Base-by-base conservation (phyloP, 1,140 invertebrate genomes). In the Ceratosolen solmsi region DNA sequence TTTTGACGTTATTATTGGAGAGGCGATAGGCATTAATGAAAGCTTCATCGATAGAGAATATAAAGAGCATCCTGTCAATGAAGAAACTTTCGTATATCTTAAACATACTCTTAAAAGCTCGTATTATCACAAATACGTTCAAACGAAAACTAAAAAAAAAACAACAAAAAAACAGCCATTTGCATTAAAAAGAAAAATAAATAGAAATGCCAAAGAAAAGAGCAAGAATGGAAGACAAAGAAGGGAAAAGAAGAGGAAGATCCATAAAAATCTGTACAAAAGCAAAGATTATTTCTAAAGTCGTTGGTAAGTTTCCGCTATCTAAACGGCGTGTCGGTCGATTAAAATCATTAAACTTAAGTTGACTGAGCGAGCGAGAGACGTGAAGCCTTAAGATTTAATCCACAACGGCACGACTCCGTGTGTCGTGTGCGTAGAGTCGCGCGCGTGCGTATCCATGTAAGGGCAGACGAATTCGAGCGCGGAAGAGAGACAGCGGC, bases 341-440 rank as follows among this genome's bases (percentile, higher is more conserved):
- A 81, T 81, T 81, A 81, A 75, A 81, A 81, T 81, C 79, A 75
- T 81, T 81, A 81, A 68, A 49, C 30, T 68, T 49, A 81, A 54
- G 27, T 80, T 72, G 71, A 51, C 36, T 65, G 70, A 25, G 36
- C 27, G 13, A 3, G 30, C 25, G 36, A 30, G 30, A 65, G 60
- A 73, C 13, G 41, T n/a, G 22, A 38, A 60, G 60, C 65, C 79
- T 75, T 70, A 70, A 81, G 72, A 75, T 75, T 81, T 49, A 81
- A 81, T 68, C 60, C 71, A 27, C 0, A 72, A 5, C 58, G 36
- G 30, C 27, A 27, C n/a, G 27, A 1, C 60, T 7, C 0, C 36
- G 41, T n/a, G 41, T 25, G 20, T 58, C 33, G 38, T 76, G 25
- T 27, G 38, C 13, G 60, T 41, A 38, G 1, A 17, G 15, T 2